These are phyloP conservation scores for Rhinopomastus cyanomelas DNA, from an alignment of 2,113 vertebrate species.

Conservation along the genomic window DNA sequence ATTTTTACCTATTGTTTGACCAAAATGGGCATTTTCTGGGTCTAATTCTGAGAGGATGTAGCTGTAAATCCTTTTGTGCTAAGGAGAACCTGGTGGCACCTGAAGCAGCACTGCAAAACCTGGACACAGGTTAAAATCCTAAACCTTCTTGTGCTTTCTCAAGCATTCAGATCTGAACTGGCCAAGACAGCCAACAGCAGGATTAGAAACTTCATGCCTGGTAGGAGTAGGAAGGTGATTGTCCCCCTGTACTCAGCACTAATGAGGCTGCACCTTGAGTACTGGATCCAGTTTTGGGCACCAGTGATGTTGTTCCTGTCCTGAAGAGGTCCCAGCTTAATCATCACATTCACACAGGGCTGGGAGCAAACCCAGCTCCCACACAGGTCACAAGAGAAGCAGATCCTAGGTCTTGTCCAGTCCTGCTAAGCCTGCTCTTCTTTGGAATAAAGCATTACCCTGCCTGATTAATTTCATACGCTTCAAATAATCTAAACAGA, in stretches of 20 bases:
- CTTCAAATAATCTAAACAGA: neutral
- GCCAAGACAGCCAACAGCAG: too few species aligned
- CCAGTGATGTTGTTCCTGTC: fast-evolving
- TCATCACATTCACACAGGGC: neutral
- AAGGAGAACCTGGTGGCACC: fast-evolving
- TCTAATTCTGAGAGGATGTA: neutral
- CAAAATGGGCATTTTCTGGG: neutral
- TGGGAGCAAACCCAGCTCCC: neutral
- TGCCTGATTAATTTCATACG: neutral
- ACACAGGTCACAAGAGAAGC: neutral
- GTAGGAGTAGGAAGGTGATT: too few species aligned
- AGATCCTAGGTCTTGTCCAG: neutral
- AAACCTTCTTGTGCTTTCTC: neutral
- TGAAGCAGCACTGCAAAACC: neutral
- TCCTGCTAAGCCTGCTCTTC: neutral
- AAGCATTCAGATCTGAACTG: neutral
- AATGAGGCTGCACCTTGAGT: too few species aligned
- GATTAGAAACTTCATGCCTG: too few species aligned
- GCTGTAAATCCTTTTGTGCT: neutral
- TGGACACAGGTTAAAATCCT: neutral
- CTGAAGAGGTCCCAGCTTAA: neutral
- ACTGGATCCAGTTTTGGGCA: too few species aligned
- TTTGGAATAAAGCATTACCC: neutral
- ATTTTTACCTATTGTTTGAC: neutral
- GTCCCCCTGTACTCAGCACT: too few species aligned